Evolutionary conservation across 2,888 invertebrate genomes (phyloP), one percentile per base, ranked within the genome.

Genomic region (Pherbina coryleti): DNA sequence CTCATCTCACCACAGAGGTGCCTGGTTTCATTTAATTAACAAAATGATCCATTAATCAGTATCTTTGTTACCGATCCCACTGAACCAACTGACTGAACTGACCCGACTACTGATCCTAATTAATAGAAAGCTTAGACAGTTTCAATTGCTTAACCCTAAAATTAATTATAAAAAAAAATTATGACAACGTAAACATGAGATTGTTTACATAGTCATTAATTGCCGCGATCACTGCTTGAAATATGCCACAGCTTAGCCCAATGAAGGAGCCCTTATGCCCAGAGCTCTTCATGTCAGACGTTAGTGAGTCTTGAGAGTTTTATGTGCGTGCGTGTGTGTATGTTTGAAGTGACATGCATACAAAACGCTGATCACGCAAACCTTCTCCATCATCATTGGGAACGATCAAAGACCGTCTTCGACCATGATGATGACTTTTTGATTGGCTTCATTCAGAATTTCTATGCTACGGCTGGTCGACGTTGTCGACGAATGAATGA

Each of bases 371-470:
- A 64, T 31, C 64, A 64, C 64, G 64, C 64, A 64, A 64, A 64
- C 64, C 64, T 64, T 64, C 34, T 31, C 31, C 31, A 31, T 31
- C 28, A 31, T 60, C 57, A 28, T 28, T 28, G 28, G 57, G 28
- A 34, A 53, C 25, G 75, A 67, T 55, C 55, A 55, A 55, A 55
- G 44, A 44, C 9, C 11, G 44, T 44, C 44, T 44, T 44, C n/a
- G 66, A 60, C 19, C 57, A 79, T 79, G 82, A 82, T 83, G 80
- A 83, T 82, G 80, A 78, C 81, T 81, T 77, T 80, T 82, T 79
- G 81, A 82, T 82, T 80, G 79, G 79, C 78, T 79, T 73, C 70
- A 77, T 78, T 67, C 67, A 67, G 11, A 17, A 34, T 7, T 44
- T 44, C 11, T 19, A 44, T 69, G 44, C 44, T 44, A 69, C 14